phyloP scores from a whole-genome alignment of 2,797 vertebrate genomes.

The Anolis apletophallus region DNA sequence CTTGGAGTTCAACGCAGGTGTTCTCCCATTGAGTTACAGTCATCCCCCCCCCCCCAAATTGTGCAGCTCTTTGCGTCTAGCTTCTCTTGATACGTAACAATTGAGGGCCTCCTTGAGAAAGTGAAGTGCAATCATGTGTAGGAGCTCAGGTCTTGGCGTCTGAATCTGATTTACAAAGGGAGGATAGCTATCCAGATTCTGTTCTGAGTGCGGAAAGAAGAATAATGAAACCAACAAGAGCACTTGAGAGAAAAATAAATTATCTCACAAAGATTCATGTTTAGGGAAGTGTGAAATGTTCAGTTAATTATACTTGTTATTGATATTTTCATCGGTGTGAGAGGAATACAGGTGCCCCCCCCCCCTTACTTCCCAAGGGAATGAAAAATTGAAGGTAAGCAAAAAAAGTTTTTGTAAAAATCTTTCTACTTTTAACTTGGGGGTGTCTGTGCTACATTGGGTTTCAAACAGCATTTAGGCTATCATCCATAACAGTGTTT shows the following conservation, averaged over 20 bases:
- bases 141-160: conserved; percentile 8
- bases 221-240: conserved; percentile 19
- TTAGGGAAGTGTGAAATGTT: not conserved
- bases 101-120: conserved; percentile 17
- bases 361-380: not conserved
- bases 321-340: conserved; percentile 18
- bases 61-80: not conserved
- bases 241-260: conserved; percentile 23
- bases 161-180: not conserved
- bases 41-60: not conserved
- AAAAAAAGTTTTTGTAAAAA: not conserved
- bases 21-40: not conserved
- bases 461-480: too few relatives aligned
- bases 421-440: too few relatives aligned
- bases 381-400: not conserved
- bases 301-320: conserved; percentile 18
- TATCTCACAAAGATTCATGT: not conserved
- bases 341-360: conserved; percentile 1
- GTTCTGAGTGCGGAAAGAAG: not conserved
- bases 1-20: not conserved
- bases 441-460: too few relatives aligned
- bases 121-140: conserved; percentile 19
- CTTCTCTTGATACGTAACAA: not conserved
- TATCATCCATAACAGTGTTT: not conserved
- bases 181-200: conserved; percentile 4